phyloP scores from a whole-genome alignment of 2,797 vertebrate species.

The Philypnodon macrostomus region DNA sequence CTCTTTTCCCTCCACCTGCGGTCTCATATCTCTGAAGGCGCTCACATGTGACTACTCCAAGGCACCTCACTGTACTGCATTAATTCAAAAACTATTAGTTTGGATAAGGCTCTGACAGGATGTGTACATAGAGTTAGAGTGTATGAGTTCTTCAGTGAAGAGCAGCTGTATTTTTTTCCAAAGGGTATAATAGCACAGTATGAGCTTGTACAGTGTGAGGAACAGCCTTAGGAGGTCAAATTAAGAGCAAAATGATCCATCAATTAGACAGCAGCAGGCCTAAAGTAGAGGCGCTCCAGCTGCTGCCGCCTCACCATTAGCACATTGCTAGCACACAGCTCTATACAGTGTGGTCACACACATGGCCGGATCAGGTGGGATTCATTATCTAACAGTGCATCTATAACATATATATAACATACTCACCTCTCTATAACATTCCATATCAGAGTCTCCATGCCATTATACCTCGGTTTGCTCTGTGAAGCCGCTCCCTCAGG shows the following conservation, averaged over 20 bases:
- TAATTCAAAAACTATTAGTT: slow-evolving; percentile 11
- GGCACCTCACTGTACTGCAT: slow-evolving; percentile 9
- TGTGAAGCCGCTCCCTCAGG: slow-evolving; percentile 48
- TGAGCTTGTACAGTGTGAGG: slow-evolving; percentile 54
- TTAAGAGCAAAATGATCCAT: slow-evolving; percentile 75
- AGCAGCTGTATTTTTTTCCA: slow-evolving; percentile 56
- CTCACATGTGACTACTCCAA: slow-evolving; percentile 18
- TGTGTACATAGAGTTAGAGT: slow-evolving; percentile 35
- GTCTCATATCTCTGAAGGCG: slow-evolving; percentile 17
- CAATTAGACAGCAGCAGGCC: slow-evolving; percentile 71
- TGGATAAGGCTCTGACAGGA: slow-evolving; percentile 16
- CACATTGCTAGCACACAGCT: slow-evolving; percentile 44
- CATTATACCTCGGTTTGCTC: slow-evolving; percentile 30
- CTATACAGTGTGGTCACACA: slow-evolving; percentile 48
- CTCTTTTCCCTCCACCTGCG: not conserved
- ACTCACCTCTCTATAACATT: slow-evolving; percentile 3
- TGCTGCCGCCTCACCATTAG: slow-evolving; percentile 62
- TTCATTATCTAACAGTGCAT: slow-evolving; percentile 42
- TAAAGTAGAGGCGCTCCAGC: slow-evolving; percentile 67
- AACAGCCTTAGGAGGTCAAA: slow-evolving; percentile 74
- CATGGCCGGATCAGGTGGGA: slow-evolving; percentile 31
- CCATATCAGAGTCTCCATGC: slow-evolving; percentile 13
- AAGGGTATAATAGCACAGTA: slow-evolving; percentile 54
- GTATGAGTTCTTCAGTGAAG: slow-evolving; percentile 54
- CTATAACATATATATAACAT: no score